A percentile compares a stretch with the other conserved stretches of the same genome.
Evolutionary conservation across 2,888 invertebrate species (phyloP).

Genomic region (Cylloceria caligata): DNA sequence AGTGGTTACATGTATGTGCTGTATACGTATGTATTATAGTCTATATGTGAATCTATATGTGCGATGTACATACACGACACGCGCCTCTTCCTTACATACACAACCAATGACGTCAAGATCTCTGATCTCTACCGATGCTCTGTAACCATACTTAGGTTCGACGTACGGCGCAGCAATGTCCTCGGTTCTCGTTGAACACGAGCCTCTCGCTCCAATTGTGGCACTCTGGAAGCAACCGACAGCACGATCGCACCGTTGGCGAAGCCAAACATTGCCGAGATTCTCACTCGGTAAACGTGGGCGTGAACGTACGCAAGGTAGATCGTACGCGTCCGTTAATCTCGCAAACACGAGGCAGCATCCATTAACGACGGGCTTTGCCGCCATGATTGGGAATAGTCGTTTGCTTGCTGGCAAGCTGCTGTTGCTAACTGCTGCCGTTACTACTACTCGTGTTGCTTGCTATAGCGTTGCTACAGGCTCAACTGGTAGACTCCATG

Average conservation of each 20-base stretch:
- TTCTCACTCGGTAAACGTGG: conserved; percentile 21
- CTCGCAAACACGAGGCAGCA: conserved; percentile 69
- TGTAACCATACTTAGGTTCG: conserved; percentile 2
- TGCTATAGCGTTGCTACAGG: conserved; percentile 5
- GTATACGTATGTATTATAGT: background rate
- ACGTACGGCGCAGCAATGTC: background rate
- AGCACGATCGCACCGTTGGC: conserved; percentile 31
- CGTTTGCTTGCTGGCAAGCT: conserved; percentile 49
- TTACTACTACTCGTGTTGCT: conserved; percentile 28
- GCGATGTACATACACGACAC: background rate
- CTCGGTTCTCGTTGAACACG: conserved; percentile 15
- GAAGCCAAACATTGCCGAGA: conserved; percentile 57
- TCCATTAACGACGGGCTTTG: conserved; percentile 73
- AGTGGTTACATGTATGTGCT: background rate
- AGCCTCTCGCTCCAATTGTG: conserved; percentile 34
- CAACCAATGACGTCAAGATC: conserved; percentile 13
- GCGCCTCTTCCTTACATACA: background rate
- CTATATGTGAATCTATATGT: background rate
- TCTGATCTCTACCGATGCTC: background rate
- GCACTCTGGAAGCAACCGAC: conserved; percentile 25
- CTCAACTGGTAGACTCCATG: conserved; percentile 22
- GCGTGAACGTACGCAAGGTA: conserved; percentile 6
- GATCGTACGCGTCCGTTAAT: conserved; percentile 68
- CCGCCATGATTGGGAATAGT: conserved; percentile 76
- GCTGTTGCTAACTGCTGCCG: conserved; percentile 15